These are phyloP conservation scores for Bombus cullumanus DNA, from an alignment of 1,140 invertebrate species.

Conservation along the genomic window DNA sequence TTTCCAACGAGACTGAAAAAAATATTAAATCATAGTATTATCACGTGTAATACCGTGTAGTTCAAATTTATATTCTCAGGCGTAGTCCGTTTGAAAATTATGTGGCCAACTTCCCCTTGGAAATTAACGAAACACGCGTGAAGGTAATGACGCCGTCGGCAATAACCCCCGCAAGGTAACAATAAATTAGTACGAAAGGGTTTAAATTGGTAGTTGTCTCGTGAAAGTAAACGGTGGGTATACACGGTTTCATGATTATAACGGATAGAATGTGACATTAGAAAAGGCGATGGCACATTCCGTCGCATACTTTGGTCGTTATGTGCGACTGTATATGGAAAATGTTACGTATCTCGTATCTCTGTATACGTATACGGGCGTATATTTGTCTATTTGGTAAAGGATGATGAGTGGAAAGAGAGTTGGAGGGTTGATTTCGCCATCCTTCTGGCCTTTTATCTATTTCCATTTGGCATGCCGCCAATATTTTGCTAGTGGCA, in stretches of 20 bases:
- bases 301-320: slow-evolving; percentile 24
- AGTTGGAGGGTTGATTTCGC: slow-evolving; percentile 17
- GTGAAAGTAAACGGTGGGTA: slow-evolving; percentile 21
- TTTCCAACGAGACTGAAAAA: background rate
- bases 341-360: slow-evolving; percentile 25
- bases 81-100: slow-evolving; percentile 8
- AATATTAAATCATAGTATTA: background rate
- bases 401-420: background rate
- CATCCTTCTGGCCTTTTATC: slow-evolving; percentile 76
- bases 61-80: slow-evolving; percentile 19
- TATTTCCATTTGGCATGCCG: slow-evolving; percentile 80
- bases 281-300: background rate
- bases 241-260: background rate
- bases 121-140: background rate
- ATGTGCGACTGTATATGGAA: slow-evolving; percentile 30
- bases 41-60: background rate
- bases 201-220: slow-evolving; percentile 5
- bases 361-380: slow-evolving; percentile 5
- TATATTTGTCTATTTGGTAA: slow-evolving; percentile 28
- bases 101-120: background rate
- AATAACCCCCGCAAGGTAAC: background rate
- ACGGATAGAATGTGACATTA: slow-evolving; percentile 29
- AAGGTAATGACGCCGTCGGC: background rate
- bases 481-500: slow-evolving; percentile 77
- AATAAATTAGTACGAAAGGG: background rate